These are phyloP conservation scores for Aviceda subcristata DNA, from an alignment of 2,113 vertebrate genomes.

Conservation along the genomic window DNA sequence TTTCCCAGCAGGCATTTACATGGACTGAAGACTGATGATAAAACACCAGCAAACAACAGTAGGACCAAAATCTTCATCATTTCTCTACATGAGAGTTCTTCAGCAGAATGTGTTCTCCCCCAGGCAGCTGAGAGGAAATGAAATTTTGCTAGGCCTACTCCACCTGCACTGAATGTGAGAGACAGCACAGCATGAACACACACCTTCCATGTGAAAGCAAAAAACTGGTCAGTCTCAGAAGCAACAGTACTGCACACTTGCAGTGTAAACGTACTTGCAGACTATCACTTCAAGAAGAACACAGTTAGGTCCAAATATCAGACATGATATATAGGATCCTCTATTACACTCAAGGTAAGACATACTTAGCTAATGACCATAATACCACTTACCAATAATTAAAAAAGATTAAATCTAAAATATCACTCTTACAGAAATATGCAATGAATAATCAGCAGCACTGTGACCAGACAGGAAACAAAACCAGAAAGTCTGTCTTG, in stretches of 20 bases:
- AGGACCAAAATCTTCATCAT: background rate
- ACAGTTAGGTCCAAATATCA: background rate
- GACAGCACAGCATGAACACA: background rate
- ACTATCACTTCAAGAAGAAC: background rate
- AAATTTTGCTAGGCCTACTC: background rate
- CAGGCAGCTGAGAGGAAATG: background rate
- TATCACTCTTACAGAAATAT: background rate
- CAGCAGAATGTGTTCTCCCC: background rate
- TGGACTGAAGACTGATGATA: background rate
- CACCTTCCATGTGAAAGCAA: background rate
- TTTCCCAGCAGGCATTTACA: background rate
- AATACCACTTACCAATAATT: background rate
- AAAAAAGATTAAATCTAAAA: background rate
- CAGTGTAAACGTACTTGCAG: background rate
- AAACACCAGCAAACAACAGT: background rate
- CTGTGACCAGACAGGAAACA: background rate
- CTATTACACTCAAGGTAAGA: background rate
- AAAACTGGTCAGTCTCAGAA: background rate
- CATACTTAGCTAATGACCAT: background rate
- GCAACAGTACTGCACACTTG: background rate
- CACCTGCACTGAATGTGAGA: fast-evolving
- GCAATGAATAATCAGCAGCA: background rate
- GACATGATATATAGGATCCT: background rate
- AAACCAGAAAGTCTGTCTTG: background rate
- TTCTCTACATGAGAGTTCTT: background rate